phyloP scores from a whole-genome alignment of 2,888 invertebrate genomes.

The Rotaria sp. region DNA sequence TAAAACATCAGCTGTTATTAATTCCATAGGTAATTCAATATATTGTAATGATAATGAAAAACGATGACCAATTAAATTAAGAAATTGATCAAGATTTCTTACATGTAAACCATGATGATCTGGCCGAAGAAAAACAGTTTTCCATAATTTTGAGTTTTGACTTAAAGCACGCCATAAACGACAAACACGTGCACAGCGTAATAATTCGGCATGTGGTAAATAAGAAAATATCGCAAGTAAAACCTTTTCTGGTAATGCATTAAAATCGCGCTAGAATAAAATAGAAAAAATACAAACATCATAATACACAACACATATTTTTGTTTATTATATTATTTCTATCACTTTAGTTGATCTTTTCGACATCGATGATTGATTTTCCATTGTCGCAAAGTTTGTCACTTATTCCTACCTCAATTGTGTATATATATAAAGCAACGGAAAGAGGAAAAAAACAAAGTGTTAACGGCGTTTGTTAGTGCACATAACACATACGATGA shows the following conservation, averaged over 20 bases:
- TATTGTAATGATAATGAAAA: slow-evolving; percentile 77
- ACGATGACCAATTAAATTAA: slow-evolving; percentile 69
- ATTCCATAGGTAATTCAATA: slow-evolving; percentile 85
- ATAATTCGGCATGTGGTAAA: slow-evolving; percentile 82
- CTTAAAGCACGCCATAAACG: slow-evolving; percentile 90
- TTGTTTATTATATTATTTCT: not conserved
- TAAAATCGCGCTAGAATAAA: slow-evolving; percentile 34
- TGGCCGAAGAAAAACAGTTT: slow-evolving; percentile 85
- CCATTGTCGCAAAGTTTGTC: not conserved
- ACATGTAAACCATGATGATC: slow-evolving; percentile 86
- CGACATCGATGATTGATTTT: not conserved
- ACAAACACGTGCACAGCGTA: slow-evolving; percentile 80
- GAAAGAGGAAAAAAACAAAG: not conserved
- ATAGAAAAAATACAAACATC: not conserved
- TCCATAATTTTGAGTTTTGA: slow-evolving; percentile 89
- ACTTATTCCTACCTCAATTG: not conserved
- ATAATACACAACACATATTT: too few species aligned
- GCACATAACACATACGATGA: not conserved
- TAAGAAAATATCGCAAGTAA: slow-evolving; percentile 86
- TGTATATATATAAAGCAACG: not conserved
- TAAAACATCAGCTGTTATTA: slow-evolving; percentile 88
- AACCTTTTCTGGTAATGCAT: slow-evolving; percentile 75
- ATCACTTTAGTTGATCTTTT: not conserved
- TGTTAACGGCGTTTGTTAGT: not conserved
- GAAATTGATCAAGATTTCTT: slow-evolving; percentile 70